Percentiles rank a stretch among this genome's conserved stretches.
These are phyloP conservation scores for Tapirus indicus DNA, from an alignment of 2,797 vertebrate species.

Conservation along the genomic window DNA sequence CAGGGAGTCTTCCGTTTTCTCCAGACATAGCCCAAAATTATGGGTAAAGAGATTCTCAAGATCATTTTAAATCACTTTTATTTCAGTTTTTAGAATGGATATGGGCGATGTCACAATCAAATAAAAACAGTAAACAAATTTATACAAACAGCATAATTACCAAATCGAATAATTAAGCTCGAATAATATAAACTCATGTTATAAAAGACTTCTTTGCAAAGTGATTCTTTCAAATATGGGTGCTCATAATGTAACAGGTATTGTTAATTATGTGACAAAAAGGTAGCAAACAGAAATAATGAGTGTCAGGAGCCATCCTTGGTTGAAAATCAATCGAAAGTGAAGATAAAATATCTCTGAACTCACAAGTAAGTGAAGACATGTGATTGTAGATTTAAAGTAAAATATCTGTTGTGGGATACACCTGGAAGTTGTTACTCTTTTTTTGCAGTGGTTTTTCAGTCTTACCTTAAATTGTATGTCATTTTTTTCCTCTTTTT, in stretches of 20 bases:
- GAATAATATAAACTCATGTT: not conserved
- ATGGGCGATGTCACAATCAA: conserved; percentile 4
- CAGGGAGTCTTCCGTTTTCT: conserved; percentile 23
- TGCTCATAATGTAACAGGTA: not conserved
- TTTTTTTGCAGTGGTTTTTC: conserved; percentile 10
- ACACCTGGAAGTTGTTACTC: conserved; percentile 10
- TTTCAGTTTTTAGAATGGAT: conserved; percentile 64
- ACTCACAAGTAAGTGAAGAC: not conserved
- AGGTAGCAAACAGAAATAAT: conserved; percentile 21
- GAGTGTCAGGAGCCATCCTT: not conserved
- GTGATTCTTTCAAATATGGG: conserved; percentile 27
- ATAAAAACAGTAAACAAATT: conserved; percentile 43
- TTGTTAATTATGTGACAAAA: conserved; percentile 16
- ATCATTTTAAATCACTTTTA: conserved; percentile 56
- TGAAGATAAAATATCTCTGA: conserved; percentile 38
- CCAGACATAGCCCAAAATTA: conserved; percentile 16
- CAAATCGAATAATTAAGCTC: conserved; percentile 45
- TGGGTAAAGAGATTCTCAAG: conserved; percentile 30
- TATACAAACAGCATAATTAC: conserved; percentile 50
- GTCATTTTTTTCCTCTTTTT: not conserved
- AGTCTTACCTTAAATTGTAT: conserved; percentile 56
- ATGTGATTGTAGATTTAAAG: conserved; percentile 39
- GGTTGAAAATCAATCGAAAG: conserved; percentile 12
- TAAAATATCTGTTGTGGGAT: not conserved
- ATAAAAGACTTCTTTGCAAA: conserved; percentile 52